Evolutionary conservation across 2,888 invertebrate genomes (phyloP).

Genomic region (Callimorpha dominula): DNA sequence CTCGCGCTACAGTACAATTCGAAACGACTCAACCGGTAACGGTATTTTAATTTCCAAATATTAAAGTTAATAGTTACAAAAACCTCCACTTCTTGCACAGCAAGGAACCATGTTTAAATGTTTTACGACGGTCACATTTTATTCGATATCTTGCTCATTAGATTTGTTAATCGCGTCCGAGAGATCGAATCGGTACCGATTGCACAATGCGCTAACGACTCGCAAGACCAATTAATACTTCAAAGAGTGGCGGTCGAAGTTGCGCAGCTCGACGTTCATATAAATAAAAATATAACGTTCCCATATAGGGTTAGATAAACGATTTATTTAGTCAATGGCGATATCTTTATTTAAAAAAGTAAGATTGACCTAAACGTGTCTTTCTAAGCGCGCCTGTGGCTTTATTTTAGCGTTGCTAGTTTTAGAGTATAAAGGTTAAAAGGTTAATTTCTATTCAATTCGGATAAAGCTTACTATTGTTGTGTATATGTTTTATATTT

Average conservation of each 20-base stretch:
- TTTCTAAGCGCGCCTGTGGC: too few species aligned
- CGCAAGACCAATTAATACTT: conserved; percentile 46
- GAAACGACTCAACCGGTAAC: neutral
- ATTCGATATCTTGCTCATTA: conserved; percentile 26
- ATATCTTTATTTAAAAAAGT: too few species aligned
- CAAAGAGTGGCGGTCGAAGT: conserved; percentile 23
- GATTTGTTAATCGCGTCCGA: conserved; percentile 30
- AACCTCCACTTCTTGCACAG: neutral
- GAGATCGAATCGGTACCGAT: conserved; percentile 30
- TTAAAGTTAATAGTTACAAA: neutral
- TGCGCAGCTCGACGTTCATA: conserved; percentile 14
- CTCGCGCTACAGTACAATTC: too few species aligned
- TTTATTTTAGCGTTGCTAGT: too few species aligned
- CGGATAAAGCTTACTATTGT: too few species aligned
- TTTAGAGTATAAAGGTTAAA: too few species aligned
- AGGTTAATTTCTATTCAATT: too few species aligned
- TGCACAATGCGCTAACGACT: conserved; percentile 28
- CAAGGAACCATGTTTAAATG: conserved; percentile 1
- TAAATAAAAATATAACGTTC: conserved; percentile 6
- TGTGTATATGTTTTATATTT: too few species aligned
- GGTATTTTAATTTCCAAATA: neutral
- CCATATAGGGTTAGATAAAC: neutral
- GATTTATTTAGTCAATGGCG: too few species aligned
- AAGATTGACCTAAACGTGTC: too few species aligned
- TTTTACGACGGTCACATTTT: conserved; percentile 3